A percentile compares a stretch with the other conserved stretches of the same genome.
Conservation (phyloP, 2,797 vertebrate species). For the Gila robusta region DNA sequence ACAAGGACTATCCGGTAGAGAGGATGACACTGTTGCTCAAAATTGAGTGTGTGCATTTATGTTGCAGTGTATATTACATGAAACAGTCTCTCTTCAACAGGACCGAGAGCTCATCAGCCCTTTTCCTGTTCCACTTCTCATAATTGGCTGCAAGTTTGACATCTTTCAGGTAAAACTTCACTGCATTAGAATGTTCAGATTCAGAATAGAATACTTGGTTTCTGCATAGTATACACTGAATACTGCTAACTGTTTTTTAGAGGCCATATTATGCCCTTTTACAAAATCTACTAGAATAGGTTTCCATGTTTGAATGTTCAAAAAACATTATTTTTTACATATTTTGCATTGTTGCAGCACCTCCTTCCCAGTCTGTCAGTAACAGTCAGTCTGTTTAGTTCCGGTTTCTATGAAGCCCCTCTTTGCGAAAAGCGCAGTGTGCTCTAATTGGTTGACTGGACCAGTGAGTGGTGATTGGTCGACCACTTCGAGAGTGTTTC, state of each 20-base stretch:
- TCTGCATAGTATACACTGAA: neutral
- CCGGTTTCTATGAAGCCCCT: neutral
- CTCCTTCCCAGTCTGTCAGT: neutral
- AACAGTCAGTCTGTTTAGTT: neutral
- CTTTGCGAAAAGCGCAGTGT: neutral
- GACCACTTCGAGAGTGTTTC: neutral
- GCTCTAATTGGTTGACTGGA: neutral
- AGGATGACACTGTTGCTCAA: neutral
- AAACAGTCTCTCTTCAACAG: conserved; percentile 74
- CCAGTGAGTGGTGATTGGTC: neutral
- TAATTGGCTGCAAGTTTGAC: conserved; percentile 97
- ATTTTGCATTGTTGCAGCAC: neutral
- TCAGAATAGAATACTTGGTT: neutral
- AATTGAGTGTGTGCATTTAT: conserved; percentile 28
- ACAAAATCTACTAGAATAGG: neutral
- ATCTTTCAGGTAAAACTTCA: conserved; percentile 88
- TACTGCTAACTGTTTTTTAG: neutral
- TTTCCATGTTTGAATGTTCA: neutral
- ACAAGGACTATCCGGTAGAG: conserved; percentile 90
- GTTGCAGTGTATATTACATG: conserved; percentile 8
- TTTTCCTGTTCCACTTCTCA: conserved; percentile 91
- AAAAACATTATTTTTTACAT: neutral
- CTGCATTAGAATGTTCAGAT: neutral
- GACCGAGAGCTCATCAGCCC: conserved; percentile 92
- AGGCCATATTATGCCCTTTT: neutral